Conservation (phyloP, 2,888 invertebrate species). For the Drosophila robusta region DNA sequence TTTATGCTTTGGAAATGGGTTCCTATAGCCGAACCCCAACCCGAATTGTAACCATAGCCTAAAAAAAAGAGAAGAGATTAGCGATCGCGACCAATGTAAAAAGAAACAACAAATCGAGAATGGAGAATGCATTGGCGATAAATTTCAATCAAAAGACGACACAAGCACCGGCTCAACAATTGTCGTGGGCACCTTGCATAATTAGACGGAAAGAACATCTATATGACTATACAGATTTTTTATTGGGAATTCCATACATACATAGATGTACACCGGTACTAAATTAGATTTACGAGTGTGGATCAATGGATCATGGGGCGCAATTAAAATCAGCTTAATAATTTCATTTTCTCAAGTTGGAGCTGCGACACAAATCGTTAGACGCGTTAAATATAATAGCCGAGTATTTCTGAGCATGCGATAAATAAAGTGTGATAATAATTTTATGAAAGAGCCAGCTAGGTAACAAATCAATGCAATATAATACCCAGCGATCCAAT, state of each 20-base stretch:
- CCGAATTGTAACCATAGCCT: slow-evolving; percentile 30
- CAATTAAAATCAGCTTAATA: slow-evolving; percentile 83
- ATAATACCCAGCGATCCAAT: slow-evolving; percentile 61
- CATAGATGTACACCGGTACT: slow-evolving; percentile 48
- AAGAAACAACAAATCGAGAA: slow-evolving; percentile 56
- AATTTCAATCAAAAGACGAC: slow-evolving; percentile 67
- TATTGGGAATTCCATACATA: slow-evolving; percentile 24
- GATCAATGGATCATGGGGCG: slow-evolving; percentile 73
- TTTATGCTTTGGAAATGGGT: slow-evolving; percentile 39
- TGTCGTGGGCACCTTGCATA: slow-evolving; percentile 67
- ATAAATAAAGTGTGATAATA: slow-evolving; percentile 81
- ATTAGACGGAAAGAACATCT: slow-evolving; percentile 50
- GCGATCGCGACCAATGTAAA: slow-evolving; percentile 31
- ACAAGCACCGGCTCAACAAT: slow-evolving; percentile 44
- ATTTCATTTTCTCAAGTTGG: slow-evolving; percentile 42
- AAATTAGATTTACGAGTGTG: slow-evolving; percentile 82
- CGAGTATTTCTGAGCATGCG: slow-evolving; percentile 26
- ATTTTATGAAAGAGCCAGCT: slow-evolving; percentile 71
- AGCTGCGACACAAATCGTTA: slow-evolving; percentile 16
- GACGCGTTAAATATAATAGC: slow-evolving; percentile 28
- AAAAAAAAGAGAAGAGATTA: slow-evolving; percentile 37
- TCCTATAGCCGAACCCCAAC: not conserved
- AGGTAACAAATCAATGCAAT: slow-evolving; percentile 72
- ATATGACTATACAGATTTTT: not conserved
- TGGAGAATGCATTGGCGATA: slow-evolving; percentile 58